Evolutionary conservation across 2,113 vertebrate species (phyloP).

Genomic region (Chionodraco myersi): DNA sequence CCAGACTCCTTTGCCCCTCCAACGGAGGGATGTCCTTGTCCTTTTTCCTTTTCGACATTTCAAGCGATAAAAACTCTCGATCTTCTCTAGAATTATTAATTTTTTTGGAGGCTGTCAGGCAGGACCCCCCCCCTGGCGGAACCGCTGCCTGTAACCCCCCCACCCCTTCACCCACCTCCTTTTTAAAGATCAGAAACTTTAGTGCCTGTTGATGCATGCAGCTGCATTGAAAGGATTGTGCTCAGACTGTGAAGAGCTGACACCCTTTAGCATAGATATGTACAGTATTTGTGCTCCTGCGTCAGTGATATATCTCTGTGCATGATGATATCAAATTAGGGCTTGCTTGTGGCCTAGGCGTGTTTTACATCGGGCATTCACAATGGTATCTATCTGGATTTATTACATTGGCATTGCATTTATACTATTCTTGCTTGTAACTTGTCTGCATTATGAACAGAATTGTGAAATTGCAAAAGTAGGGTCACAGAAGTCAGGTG

Average conservation of each 20-base stretch:
- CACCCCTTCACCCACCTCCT: background rate
- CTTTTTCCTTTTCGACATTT: too few species aligned
- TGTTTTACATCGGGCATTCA: conserved; percentile 18
- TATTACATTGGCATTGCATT: background rate
- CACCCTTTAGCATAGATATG: conserved; percentile 16
- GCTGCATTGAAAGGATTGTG: conserved; percentile 36
- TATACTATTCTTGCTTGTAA: background rate
- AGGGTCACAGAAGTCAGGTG: conserved; percentile 19
- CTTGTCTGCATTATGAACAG: background rate
- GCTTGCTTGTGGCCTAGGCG: conserved; percentile 3
- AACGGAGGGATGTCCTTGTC: too few species aligned
- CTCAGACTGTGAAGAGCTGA: conserved; percentile 10
- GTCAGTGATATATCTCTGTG: conserved; percentile 8
- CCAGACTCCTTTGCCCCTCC: too few species aligned
- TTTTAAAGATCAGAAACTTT: conserved; percentile 20
- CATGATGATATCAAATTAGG: conserved; percentile 38
- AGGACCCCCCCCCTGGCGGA: too few species aligned
- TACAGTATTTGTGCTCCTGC: conserved; percentile 15
- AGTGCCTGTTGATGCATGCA: conserved; percentile 49
- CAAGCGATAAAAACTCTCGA: too few species aligned
- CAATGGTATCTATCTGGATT: background rate
- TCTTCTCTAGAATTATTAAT: too few species aligned
- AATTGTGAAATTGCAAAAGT: background rate
- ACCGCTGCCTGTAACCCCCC: background rate
- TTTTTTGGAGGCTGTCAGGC: too few species aligned